Evolutionary conservation across 1,140 invertebrate genomes (phyloP).

Genomic region (Telenomus remus): DNA sequence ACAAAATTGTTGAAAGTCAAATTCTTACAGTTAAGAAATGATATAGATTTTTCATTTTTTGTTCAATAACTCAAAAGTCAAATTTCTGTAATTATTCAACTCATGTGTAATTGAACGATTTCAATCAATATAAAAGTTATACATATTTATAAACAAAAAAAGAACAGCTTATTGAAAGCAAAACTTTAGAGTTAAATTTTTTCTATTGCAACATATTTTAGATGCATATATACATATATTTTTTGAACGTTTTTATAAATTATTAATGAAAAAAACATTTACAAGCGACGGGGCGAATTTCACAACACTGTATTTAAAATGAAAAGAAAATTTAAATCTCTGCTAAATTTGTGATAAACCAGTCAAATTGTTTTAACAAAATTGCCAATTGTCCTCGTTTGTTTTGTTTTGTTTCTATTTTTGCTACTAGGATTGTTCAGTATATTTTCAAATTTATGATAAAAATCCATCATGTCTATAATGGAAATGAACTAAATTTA

Average conservation of each 20-base stretch:
- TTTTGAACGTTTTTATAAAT: conserved; percentile 54
- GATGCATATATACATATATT: conserved; percentile 57
- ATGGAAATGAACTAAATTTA: conserved; percentile 11
- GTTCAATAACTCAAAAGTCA: conserved; percentile 6
- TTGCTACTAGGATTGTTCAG: conserved; percentile 55
- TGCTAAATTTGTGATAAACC: conserved; percentile 47
- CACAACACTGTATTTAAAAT: conserved; percentile 53
- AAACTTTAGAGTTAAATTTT: conserved; percentile 50
- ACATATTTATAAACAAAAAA: background rate
- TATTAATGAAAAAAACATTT: conserved; percentile 45
- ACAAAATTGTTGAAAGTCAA: conserved; percentile 45
- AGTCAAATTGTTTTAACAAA: conserved; percentile 34
- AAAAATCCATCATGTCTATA: background rate
- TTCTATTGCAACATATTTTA: conserved; percentile 57
- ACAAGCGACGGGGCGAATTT: conserved; percentile 33
- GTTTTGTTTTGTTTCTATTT: conserved; percentile 48
- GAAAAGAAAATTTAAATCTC: background rate
- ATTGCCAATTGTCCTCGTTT: conserved; percentile 46
- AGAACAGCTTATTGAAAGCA: conserved; percentile 32
- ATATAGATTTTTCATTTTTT: conserved; percentile 17
- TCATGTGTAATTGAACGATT: conserved; percentile 3
- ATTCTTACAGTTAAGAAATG: conserved; percentile 17
- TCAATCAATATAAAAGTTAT: background rate
- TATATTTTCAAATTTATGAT: conserved; percentile 45
- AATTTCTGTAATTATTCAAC: no score